Conservation (phyloP, 2,113 vertebrate genomes). For the Amphiprion ocellaris region DNA sequence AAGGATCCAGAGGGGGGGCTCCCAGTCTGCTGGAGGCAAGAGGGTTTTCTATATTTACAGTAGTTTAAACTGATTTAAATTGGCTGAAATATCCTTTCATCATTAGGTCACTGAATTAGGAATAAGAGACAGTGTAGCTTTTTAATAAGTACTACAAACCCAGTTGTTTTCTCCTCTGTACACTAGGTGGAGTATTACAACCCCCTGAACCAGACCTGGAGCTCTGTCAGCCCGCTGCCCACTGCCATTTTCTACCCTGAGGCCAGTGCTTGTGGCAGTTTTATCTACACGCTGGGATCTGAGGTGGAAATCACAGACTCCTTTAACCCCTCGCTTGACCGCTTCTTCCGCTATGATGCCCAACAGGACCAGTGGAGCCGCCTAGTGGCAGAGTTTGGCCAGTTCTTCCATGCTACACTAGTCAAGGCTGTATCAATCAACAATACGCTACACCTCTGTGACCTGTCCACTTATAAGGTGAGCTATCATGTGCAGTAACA, state of each 20-base stretch:
- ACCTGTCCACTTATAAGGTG: conserved; percentile 96
- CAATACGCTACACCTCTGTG: conserved; percentile 93
- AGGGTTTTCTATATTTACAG: background rate
- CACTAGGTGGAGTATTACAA: conserved; percentile 91
- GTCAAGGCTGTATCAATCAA: conserved; percentile 95
- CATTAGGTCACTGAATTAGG: background rate
- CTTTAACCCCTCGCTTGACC: conserved; percentile 97
- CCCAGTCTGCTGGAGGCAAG: conserved; percentile 88
- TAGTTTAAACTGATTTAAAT: background rate
- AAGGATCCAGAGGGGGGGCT: conserved; percentile 85
- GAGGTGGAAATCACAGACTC: conserved; percentile 94
- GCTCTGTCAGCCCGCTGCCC: conserved; percentile 90
- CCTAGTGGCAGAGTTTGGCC: conserved; percentile 95
- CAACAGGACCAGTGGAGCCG: conserved; percentile 94
- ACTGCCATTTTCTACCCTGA: conserved; percentile 96
- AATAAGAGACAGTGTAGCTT: background rate
- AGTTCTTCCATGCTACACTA: conserved; percentile 96
- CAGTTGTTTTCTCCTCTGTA: background rate
- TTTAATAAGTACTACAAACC: background rate
- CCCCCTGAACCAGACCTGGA: conserved; percentile 90
- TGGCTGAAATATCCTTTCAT: background rate
- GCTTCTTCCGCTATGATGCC: conserved; percentile 94
- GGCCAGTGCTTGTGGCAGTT: conserved; percentile 90
- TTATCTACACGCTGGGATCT: conserved; percentile 95
- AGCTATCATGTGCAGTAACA: background rate